These are phyloP conservation scores for Limnothrissa miodon DNA, from an alignment of 2,113 vertebrate species.

Conservation along the genomic window DNA sequence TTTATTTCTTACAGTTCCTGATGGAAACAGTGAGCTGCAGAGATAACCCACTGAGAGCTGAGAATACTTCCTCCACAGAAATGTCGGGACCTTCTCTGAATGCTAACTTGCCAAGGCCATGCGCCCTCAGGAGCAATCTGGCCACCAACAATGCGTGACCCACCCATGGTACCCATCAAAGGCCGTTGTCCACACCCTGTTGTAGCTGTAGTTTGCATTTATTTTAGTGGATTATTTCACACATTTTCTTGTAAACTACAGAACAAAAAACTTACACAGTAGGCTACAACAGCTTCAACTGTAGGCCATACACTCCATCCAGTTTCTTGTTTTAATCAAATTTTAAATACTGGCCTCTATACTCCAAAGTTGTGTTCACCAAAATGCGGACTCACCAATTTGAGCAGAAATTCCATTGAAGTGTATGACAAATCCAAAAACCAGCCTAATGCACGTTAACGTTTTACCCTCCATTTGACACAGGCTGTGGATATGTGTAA, in stretches of 20 bases:
- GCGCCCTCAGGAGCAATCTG: constrained; percentile 47
- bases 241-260: background rate
- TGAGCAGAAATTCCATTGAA: background rate
- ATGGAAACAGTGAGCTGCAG: constrained; percentile 60
- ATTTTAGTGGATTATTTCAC: background rate
- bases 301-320: too few relatives aligned
- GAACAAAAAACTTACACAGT: too few relatives aligned
- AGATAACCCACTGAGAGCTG: constrained; percentile 48
- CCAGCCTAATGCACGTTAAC: background rate
- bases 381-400: background rate
- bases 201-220: background rate
- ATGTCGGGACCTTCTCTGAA: constrained; percentile 47
- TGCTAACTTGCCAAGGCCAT: constrained; percentile 68
- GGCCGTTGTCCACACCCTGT: constrained; percentile 52
- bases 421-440: background rate
- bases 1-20: constrained; percentile 22
- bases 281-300: too few relatives aligned
- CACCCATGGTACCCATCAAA: constrained; percentile 34
- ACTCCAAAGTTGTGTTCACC: too few relatives aligned
- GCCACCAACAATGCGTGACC: constrained; percentile 55
- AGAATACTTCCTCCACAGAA: constrained; percentile 55
- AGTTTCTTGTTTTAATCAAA: too few relatives aligned
- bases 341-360: too few relatives aligned
- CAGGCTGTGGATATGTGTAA: background rate
- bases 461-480: background rate